Conservation (phyloP, 2,888 invertebrate species). For the Oxycera nigricornis region DNA sequence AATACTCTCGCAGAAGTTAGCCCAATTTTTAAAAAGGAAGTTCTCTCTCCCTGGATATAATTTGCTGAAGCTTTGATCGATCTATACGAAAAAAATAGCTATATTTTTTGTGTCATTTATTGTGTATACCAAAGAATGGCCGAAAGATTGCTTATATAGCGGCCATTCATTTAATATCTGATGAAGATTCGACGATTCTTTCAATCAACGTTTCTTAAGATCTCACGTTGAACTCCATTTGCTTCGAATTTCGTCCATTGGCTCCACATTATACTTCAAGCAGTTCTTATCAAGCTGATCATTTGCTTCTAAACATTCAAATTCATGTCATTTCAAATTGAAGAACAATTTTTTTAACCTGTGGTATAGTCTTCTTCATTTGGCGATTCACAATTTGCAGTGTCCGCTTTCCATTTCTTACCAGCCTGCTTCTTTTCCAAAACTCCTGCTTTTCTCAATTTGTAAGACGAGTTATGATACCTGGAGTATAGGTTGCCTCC, state of each 20-base stretch:
- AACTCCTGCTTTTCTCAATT: neutral
- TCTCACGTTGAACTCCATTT: neutral
- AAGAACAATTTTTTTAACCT: neutral
- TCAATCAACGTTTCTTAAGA: neutral
- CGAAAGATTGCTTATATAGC: neutral
- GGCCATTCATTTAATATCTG: neutral
- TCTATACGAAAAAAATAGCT: neutral
- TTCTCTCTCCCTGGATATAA: conserved; percentile 2
- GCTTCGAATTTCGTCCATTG: neutral
- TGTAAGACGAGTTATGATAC: neutral
- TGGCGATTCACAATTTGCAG: too few relatives aligned
- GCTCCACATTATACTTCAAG: conserved; percentile 17
- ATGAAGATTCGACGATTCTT: neutral
- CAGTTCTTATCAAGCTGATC: neutral
- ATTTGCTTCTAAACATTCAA: neutral
- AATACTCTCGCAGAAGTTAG: neutral
- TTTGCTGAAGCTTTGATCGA: conserved; percentile 1
- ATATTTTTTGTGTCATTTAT: too few relatives aligned
- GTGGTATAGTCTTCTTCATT: neutral
- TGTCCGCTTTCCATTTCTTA: neutral
- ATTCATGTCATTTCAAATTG: neutral
- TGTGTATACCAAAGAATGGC: conserved; percentile 21
- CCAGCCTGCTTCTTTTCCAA: neutral
- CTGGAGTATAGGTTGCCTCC: conserved; percentile 6
- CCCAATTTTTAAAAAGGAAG: neutral